Base-by-base conservation (phyloP, 2,113 vertebrate species). In the Chamaea fasciata region DNA sequence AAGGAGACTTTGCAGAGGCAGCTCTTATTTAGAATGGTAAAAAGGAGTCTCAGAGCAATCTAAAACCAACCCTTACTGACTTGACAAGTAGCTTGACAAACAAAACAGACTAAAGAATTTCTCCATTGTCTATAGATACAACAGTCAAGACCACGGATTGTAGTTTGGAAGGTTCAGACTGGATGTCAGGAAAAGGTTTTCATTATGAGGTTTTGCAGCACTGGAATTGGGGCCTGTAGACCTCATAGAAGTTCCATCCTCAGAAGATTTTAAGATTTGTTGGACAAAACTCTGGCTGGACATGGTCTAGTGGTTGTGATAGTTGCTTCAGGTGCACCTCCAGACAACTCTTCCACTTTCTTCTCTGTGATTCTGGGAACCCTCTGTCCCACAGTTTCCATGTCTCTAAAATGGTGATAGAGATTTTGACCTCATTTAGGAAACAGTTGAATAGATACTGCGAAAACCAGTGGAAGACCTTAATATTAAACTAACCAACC, bases 141-240 rank as follows among this genome's bases (percentile, higher is more conserved):
- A 52, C 13, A 60, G n/a, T 30, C 39, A 62, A 17, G 4, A 7
- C 7, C n/a, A 27, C 5, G 27, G 9, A 42, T 59, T 62, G 15
- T 8, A 71, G 28, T 3, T 59, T 59, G 31, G 31, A 83, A 83
- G 27, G 12, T 44, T 89, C 57, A 79, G 22, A 41, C 4, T 41
- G 31, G n/a, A 18, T 57, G 24, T 35, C 28, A 57, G 41, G 19
- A 65, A 59, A 69, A 77, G 0, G 0, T 69, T 74, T 74, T 56
- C 30, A 35, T 15, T 60, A 26, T 7, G 7, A 62, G 33, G 3
- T 10, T 52, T 33, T 63, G 11, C 28, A 49, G 23, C 18, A 63
- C 22, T 4, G 2, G 11, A 76, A 55, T 0, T 28, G 10, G 8
- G 13, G 12, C 10, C 5, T 13, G 1, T 5, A 53, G 76, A 41